Percentiles rank a stretch among this genome's conserved stretches.
Evolutionary conservation across 2,113 vertebrate genomes (phyloP).

Genomic region (Cyprinodon variegatus): DNA sequence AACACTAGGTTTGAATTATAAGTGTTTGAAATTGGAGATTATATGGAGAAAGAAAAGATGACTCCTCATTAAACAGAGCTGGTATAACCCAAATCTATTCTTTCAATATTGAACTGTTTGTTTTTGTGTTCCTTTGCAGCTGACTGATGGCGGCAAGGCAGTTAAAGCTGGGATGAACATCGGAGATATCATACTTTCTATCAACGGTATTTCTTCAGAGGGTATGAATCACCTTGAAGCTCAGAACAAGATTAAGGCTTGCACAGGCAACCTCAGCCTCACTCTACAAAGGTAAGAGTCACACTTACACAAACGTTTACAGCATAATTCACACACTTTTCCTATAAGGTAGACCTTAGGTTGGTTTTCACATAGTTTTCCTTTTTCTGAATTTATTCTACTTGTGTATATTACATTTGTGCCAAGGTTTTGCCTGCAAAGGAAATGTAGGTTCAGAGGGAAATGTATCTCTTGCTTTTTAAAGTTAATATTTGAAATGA

Average conservation of each 20-base stretch:
- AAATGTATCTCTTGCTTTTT: background rate
- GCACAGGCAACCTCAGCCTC: constrained; percentile 87
- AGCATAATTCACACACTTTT: background rate
- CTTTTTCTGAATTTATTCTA: background rate
- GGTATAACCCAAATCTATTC: background rate
- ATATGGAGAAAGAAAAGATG: too few species aligned
- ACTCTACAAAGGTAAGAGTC: constrained; percentile 89
- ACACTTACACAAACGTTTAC: background rate
- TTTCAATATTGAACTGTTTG: constrained; percentile 2
- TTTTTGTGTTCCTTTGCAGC: constrained; percentile 77
- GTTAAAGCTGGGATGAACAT: constrained; percentile 87
- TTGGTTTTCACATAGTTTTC: constrained; percentile 1
- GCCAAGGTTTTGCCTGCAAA: background rate
- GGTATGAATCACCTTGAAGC: constrained; percentile 97
- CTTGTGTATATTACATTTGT: constrained; percentile 9
- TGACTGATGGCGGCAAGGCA: constrained; percentile 94
- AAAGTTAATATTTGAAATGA: too few species aligned
- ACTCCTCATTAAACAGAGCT: background rate
- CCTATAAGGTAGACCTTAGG: background rate
- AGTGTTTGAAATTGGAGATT: background rate
- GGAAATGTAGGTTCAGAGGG: too few species aligned
- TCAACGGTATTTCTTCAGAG: constrained; percentile 89
- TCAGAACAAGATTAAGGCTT: constrained; percentile 98
- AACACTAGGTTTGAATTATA: background rate
- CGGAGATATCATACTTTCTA: constrained; percentile 92